Evolutionary conservation across 2,888 invertebrate genomes (phyloP).

Genomic region (Rutpela maculata): DNA sequence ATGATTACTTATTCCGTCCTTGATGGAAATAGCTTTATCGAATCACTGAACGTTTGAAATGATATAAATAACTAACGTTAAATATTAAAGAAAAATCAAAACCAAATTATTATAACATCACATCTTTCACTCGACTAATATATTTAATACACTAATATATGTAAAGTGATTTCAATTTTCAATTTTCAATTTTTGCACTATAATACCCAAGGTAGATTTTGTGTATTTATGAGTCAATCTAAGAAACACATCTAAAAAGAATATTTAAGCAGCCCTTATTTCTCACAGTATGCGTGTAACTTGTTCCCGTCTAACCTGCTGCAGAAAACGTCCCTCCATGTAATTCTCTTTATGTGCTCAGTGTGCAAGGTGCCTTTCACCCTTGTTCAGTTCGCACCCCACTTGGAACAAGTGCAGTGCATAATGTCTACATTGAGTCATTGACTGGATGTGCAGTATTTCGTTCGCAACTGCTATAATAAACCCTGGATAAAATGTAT

Average conservation of each 20-base stretch:
- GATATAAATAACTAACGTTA: no score
- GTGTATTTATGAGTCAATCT: background rate
- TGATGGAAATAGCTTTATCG: no score
- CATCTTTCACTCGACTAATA: no score
- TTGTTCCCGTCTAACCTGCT: background rate
- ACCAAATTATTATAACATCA: no score
- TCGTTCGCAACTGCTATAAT: background rate
- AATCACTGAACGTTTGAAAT: no score
- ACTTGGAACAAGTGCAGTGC: constrained; percentile 39
- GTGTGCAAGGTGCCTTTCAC: constrained; percentile 38
- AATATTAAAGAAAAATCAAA: no score
- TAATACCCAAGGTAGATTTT: background rate
- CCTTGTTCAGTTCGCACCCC: constrained; percentile 23
- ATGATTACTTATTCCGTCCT: no score
- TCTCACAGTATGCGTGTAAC: background rate
- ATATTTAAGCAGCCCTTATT: background rate
- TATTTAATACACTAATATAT: no score
- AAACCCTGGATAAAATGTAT: background rate
- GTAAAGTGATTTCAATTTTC: no score
- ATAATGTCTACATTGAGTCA: constrained; percentile 10
- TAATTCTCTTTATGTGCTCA: constrained; percentile 33
- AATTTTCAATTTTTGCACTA: no score
- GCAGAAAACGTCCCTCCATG: constrained; percentile 34
- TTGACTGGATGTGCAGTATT: background rate
- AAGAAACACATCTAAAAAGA: background rate